Evolutionary conservation across 2,113 vertebrate genomes (phyloP), one percentile per base, ranked within the genome.

Genomic region (Epinephelus cyanopodus): DNA sequence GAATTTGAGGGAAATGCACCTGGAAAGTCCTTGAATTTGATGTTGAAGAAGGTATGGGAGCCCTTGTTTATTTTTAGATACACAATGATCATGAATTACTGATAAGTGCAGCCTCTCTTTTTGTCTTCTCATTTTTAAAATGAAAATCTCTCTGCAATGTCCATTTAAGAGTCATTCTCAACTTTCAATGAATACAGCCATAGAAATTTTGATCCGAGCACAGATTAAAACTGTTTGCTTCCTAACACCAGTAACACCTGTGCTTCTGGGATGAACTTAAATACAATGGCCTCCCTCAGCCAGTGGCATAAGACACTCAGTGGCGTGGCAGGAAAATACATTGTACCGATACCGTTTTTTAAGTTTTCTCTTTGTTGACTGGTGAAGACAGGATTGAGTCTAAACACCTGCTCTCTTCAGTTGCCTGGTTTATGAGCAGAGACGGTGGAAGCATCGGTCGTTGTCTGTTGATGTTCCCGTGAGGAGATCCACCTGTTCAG

Each of bases 401-500:
- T 19, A 2, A 73, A 68, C 9, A 37, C 2, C 45, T 23, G 23
- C 29, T 67, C 5, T 21, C n/a, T 54, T 8, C 15, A 10, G 12
- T 45, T 5, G 60, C 52, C 73, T 74, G 67, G 15, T 72, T 17
- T 3, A 4, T 14, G 57, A 67, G 33, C 56, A 45, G 45, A 54
- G 6, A 56, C 17, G 5, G 50, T 6, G 17, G 23, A 14, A 3
- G 6, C 33, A 12, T 33, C 11, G 17, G 11, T 18, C 10, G 4
- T 6, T 37, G 33, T 39, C 27, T 33, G 15, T 2, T 42, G n/a
- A 45, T 64, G 27, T 17, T 58, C 67, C 18, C 8, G 37, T 4
- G 4, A 37, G 14, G 65, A 29, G 53, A 76, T 89, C 67, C 84
- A 91, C 89, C 87, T 92, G 90, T 66, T 89, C 29, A 0, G 37